phyloP scores from a whole-genome alignment of 2,888 invertebrate genomes.

The Napeogenes sylphis region DNA sequence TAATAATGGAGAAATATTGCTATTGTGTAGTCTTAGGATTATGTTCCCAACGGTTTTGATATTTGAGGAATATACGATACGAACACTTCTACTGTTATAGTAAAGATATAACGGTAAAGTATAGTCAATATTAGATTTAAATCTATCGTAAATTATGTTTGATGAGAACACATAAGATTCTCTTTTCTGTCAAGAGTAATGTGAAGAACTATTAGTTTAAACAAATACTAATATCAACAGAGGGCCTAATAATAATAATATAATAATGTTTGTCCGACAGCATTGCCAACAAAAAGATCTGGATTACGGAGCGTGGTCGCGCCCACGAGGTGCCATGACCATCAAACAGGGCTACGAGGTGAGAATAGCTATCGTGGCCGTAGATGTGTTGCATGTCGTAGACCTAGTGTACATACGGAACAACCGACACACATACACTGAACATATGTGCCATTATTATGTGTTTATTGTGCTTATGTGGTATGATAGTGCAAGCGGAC shows the following conservation, averaged over 20 bases:
- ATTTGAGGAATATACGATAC: no score
- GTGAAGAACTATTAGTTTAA: no score
- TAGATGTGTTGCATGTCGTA: constrained; percentile 14
- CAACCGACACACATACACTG: no score
- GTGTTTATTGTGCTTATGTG: no score
- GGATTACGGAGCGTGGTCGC: constrained; percentile 79
- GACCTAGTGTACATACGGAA: constrained; percentile 1
- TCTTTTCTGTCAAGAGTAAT: no score
- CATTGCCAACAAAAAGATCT: constrained; percentile 80
- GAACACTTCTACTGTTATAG: background rate
- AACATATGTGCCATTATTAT: no score
- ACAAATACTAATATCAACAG: background rate
- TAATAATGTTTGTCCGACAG: constrained; percentile 62
- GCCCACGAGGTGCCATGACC: constrained; percentile 77
- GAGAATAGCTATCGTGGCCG: constrained; percentile 41
- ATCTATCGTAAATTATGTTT: no score
- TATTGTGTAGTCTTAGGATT: constrained; percentile 46
- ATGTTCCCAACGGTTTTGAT: constrained; percentile 18
- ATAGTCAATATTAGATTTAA: no score
- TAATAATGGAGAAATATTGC: constrained; percentile 68
- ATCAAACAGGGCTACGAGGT: constrained; percentile 81
- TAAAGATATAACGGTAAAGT: background rate
- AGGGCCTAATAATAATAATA: background rate
- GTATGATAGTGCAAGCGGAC: no score
- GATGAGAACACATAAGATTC: no score